phyloP scores from a whole-genome alignment of 2,113 vertebrate species.

The Calonectris borealis region DNA sequence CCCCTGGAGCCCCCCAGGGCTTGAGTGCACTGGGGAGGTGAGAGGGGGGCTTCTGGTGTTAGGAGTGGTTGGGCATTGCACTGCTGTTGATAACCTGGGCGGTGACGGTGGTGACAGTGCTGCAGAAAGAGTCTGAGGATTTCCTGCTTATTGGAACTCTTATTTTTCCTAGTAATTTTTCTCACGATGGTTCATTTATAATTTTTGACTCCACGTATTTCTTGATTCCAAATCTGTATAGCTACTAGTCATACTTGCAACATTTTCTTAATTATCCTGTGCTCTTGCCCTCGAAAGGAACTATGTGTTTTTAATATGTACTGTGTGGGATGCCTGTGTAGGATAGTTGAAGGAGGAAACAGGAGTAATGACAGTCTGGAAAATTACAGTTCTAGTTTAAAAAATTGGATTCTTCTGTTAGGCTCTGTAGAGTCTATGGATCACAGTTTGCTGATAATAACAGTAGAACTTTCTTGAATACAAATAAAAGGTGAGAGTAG shows the following conservation, averaged over 20 bases:
- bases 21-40: background rate
- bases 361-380: background rate
- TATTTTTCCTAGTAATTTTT: background rate
- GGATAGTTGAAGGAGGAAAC: background rate
- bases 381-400: background rate
- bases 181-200: background rate
- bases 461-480: background rate
- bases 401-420: background rate
- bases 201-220: background rate
- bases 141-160: background rate
- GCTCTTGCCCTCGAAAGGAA: background rate
- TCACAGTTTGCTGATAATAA: background rate
- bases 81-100: background rate
- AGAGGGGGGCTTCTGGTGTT: background rate
- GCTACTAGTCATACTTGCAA: background rate
- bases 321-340: background rate
- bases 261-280: background rate
- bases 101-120: fast-evolving
- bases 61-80: background rate
- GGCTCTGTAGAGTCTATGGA: background rate
- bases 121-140: background rate
- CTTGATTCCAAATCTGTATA: background rate
- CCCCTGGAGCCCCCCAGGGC: background rate
- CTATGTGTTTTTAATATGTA: background rate
- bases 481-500: background rate